These are phyloP conservation scores for Thunnus albacares DNA, from an alignment of 2,797 vertebrate genomes.

Conservation along the genomic window DNA sequence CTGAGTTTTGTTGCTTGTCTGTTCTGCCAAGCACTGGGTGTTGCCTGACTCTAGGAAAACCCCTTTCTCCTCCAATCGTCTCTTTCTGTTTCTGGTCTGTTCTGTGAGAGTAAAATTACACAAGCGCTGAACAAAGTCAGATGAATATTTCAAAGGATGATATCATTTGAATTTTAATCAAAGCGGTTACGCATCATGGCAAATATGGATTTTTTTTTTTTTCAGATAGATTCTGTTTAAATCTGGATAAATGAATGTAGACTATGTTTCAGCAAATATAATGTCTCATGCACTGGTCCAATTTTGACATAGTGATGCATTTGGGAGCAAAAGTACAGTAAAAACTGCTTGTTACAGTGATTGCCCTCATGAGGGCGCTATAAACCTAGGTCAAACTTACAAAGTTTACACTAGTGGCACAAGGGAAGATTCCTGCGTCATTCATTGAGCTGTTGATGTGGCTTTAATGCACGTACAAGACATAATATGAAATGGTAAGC, in stretches of 20 bases:
- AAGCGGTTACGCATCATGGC: neutral
- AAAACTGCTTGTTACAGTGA: neutral
- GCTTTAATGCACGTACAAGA: constrained; percentile 52
- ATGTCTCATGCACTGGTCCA: neutral
- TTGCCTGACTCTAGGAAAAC: neutral
- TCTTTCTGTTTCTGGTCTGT: neutral
- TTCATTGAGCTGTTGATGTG: constrained; percentile 47
- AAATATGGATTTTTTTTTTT: neutral
- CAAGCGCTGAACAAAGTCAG: neutral
- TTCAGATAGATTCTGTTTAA: neutral
- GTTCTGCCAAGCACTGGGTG: too few species aligned
- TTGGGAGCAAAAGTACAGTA: neutral
- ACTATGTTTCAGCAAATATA: neutral
- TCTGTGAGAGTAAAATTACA: neutral
- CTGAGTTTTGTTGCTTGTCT: neutral
- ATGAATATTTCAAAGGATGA: neutral
- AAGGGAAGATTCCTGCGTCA: constrained; percentile 52
- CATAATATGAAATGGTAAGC: constrained; percentile 24
- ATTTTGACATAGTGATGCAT: neutral
- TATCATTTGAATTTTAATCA: neutral
- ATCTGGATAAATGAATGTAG: neutral
- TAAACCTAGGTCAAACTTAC: constrained; percentile 19
- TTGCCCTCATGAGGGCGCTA: constrained; percentile 60
- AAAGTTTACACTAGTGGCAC: constrained; percentile 6
- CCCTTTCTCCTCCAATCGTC: neutral